Conservation (phyloP, 2,888 invertebrate genomes). For the Andrena hattorfiana region DNA sequence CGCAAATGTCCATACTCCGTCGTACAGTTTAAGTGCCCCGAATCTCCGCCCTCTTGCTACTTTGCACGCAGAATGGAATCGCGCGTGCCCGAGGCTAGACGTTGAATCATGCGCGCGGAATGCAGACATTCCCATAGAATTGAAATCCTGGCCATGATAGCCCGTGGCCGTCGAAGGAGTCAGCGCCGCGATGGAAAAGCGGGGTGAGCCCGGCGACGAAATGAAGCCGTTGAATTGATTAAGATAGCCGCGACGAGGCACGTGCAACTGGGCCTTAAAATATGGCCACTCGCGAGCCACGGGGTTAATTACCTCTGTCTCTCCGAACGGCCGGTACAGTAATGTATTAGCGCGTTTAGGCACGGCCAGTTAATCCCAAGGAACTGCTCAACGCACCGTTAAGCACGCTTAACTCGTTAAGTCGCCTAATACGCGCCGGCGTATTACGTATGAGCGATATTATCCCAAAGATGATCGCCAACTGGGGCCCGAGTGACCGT, state of each 20-base stretch:
- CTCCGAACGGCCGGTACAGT: conserved; percentile 60
- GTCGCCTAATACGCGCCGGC: conserved; percentile 65
- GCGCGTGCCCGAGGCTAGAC: conserved; percentile 36
- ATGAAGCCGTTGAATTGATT: conserved; percentile 65
- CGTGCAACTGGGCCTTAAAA: conserved; percentile 73
- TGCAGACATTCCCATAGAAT: conserved; percentile 34
- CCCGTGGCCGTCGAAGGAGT: neutral
- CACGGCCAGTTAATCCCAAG: conserved; percentile 77
- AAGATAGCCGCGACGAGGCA: conserved; percentile 59
- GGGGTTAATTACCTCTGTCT: conserved; percentile 73
- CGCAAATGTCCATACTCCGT: too few relatives aligned
- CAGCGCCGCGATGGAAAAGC: neutral
- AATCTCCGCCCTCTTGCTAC: conserved; percentile 41
- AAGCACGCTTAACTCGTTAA: conserved; percentile 76
- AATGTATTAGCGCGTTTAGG: conserved; percentile 79
- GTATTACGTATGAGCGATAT: conserved; percentile 44
- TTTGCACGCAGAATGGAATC: conserved; percentile 23
- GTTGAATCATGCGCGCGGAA: conserved; percentile 56
- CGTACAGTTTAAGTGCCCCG: neutral
- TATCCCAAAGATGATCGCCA: conserved; percentile 63
- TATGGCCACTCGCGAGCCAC: conserved; percentile 53
- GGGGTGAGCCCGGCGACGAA: conserved; percentile 35
- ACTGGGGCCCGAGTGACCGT: conserved; percentile 22
- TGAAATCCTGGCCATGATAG: neutral
- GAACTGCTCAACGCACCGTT: conserved; percentile 77